These are phyloP conservation scores for Campopleginae sp. DNA, from an alignment of 2,888 invertebrate genomes.

Conservation along the genomic window DNA sequence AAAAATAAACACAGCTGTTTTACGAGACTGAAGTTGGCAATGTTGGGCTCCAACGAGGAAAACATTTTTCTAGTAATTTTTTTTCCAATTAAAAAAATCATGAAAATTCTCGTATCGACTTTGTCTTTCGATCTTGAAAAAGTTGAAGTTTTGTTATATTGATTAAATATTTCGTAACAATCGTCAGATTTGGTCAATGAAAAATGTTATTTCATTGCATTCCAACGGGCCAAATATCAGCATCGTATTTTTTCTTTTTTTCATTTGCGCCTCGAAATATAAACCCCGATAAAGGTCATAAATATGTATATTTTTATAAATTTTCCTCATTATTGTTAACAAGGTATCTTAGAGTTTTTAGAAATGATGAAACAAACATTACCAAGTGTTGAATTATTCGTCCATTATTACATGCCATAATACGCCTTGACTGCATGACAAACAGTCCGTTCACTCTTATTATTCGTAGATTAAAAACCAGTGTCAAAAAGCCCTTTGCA, in stretches of 20 bases:
- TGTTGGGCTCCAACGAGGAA: no score
- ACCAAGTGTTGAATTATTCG: background rate
- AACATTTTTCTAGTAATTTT: no score
- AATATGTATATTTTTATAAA: background rate
- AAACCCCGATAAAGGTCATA: background rate
- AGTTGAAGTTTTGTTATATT: no score
- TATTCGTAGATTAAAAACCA: slow-evolving; percentile 6
- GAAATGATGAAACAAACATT: background rate
- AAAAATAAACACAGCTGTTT: background rate
- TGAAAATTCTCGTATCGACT: no score
- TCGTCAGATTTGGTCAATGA: no score
- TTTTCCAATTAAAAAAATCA: no score
- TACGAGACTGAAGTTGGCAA: no score
- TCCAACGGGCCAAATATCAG: no score
- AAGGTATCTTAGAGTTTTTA: background rate
- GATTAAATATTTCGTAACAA: no score
- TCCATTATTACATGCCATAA: slow-evolving; percentile 8
- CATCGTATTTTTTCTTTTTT: no score
- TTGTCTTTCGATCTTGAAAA: no score
- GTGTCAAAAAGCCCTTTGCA: slow-evolving; percentile 13
- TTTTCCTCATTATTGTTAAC: background rate
- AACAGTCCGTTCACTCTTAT: slow-evolving; percentile 13
- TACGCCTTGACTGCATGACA: slow-evolving; percentile 9
- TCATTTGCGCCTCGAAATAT: background rate
- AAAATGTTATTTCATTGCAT: no score